These are phyloP conservation scores for Burhinus oedicnemus DNA, from an alignment of 2,113 vertebrate genomes.

Conservation along the genomic window DNA sequence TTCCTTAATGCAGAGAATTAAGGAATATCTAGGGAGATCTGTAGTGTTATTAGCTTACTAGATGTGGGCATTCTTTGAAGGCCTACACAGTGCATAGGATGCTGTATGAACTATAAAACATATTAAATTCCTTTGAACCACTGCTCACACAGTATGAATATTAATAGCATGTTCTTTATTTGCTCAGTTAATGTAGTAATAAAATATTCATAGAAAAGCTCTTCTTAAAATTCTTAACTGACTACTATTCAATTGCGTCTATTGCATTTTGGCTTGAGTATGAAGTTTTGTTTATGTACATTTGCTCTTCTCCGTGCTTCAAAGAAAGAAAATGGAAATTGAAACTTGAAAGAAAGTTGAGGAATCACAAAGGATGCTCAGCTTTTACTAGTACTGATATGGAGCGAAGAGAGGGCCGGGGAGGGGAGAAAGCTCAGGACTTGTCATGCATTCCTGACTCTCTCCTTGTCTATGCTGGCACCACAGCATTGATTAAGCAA, in stretches of 20 bases:
- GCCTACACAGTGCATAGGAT: neutral
- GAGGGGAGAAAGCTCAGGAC: neutral
- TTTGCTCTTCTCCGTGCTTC: constrained; percentile 9
- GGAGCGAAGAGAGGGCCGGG: neutral
- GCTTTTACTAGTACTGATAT: neutral
- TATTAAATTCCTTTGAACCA: constrained; percentile 9
- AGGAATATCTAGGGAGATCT: neutral
- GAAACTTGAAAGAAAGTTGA: constrained; percentile 4
- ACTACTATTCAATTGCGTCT: constrained; percentile 16
- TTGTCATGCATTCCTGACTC: neutral
- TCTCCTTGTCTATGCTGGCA: neutral
- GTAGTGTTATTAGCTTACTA: neutral
- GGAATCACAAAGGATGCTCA: constrained; percentile 11
- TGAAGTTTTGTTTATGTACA: neutral
- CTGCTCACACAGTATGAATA: constrained; percentile 24
- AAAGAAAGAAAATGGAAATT: constrained; percentile 38
- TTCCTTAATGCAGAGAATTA: neutral
- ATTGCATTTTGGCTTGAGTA: neutral
- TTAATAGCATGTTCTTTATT: constrained; percentile 44
- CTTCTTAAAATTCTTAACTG: constrained; percentile 23
- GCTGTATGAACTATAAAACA: neutral
- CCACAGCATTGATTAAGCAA: neutral
- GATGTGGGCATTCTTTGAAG: neutral
- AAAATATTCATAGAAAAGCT: constrained; percentile 52
- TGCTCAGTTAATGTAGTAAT: constrained; percentile 38